Percentiles rank a stretch among this genome's conserved stretches.
Conservation (phyloP, 2,113 vertebrate genomes). For the Hippocampus mohnikei region DNA sequence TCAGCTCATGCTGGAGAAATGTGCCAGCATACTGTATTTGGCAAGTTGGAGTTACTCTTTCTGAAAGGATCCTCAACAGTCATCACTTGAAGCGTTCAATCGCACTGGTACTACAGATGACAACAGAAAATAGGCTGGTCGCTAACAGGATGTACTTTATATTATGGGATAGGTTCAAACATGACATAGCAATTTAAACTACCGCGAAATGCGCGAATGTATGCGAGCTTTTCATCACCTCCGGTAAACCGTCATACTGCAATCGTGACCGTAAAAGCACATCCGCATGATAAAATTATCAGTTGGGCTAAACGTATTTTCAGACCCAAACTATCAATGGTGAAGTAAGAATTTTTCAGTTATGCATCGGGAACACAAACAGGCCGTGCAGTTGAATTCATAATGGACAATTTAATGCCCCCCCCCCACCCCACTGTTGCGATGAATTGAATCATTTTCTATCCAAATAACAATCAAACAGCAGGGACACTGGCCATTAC, state of each 20-base stretch:
- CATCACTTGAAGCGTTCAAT: background rate
- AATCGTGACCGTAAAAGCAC: background rate
- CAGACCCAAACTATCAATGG: background rate
- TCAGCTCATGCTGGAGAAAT: constrained; percentile 9
- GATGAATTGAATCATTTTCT: background rate
- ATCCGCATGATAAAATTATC: background rate
- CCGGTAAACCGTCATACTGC: background rate
- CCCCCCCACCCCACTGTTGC: background rate
- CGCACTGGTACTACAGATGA: background rate
- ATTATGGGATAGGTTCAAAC: background rate
- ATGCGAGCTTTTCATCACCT: background rate
- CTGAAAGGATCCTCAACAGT: background rate
- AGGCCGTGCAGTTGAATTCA: background rate
- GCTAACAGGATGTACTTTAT: background rate
- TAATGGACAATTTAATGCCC: background rate
- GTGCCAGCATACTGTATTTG: constrained; percentile 30
- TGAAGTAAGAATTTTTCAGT: too few species aligned
- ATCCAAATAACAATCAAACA: background rate
- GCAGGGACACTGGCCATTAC: background rate
- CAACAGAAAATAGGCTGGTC: background rate
- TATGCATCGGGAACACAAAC: background rate
- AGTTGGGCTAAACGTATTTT: background rate
- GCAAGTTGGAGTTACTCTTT: background rate
- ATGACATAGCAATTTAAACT: background rate
- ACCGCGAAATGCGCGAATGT: background rate